Conservation (phyloP, 2,888 invertebrate species). For the Cartodere bifasciata region DNA sequence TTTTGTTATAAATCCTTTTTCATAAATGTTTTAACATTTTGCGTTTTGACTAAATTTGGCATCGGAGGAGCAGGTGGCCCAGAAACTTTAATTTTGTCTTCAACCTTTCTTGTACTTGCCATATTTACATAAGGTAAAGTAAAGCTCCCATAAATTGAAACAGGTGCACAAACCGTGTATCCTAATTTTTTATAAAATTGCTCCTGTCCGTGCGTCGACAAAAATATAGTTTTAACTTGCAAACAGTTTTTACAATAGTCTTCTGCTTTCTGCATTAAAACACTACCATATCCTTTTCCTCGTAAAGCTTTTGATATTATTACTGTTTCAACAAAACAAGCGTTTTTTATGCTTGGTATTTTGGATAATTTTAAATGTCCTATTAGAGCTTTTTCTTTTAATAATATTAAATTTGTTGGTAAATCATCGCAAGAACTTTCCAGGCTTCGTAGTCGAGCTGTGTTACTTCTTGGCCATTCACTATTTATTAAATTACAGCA, state of each 20-base stretch:
- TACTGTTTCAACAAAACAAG: constrained; percentile 73
- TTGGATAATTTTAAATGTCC: constrained; percentile 71
- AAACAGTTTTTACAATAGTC: constrained; percentile 53
- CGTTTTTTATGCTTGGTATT: constrained; percentile 54
- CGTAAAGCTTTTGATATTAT: constrained; percentile 59
- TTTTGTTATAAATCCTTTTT: too few species aligned
- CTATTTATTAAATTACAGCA: constrained; percentile 69
- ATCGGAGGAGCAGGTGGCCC: too few species aligned
- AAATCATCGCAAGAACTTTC: constrained; percentile 58
- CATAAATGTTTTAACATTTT: too few species aligned
- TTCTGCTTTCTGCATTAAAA: constrained; percentile 61
- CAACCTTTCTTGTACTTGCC: too few species aligned
- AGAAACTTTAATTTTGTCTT: too few species aligned
- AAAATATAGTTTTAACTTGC: constrained; percentile 46
- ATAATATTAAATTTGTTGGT: constrained; percentile 58
- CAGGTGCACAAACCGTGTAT: constrained; percentile 52
- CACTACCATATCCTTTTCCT: constrained; percentile 64
- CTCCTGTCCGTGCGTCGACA: constrained; percentile 51
- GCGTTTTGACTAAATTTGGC: too few species aligned
- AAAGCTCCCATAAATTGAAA: constrained; percentile 52
- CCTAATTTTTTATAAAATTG: constrained; percentile 63
- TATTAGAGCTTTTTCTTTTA: constrained; percentile 45
- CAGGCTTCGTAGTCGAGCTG: constrained; percentile 63
- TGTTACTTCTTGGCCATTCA: constrained; percentile 79
- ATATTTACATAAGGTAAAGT: constrained; percentile 7